Evolutionary conservation across 2,113 vertebrate species (phyloP), one percentile per base, ranked within the genome.

Genomic region (Enhydra lutris): DNA sequence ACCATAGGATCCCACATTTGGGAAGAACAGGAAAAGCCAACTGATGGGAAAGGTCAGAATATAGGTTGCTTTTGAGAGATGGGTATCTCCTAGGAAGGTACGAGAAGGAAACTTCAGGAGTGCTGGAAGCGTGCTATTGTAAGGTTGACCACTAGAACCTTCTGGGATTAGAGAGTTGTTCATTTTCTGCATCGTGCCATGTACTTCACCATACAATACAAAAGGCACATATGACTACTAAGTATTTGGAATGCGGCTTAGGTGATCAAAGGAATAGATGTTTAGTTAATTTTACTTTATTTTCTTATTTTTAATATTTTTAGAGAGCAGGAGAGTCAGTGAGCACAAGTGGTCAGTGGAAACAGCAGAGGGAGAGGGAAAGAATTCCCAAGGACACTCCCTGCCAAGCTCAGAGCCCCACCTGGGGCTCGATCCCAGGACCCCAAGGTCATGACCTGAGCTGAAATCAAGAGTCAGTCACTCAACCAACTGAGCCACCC

Each of bases 1-100:
- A 4, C 1, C 12, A 0, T 34, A 63, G 13, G 50, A 82, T 55
- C 5, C 31, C 13, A 13, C 17, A 42, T 6, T 18, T 4, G 12
- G 9, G 47, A 74, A 84, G 50, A 79, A 76, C 0, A 67, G 10
- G 42, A 36, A 67, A 65, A 81, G 45, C 3, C 7, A 47, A 29
- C 6, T 29, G 11, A 86, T 20, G 11, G n/a, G 34, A 20, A 69
- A 82, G 39, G 13, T n/a, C 34, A 59, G 45, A 63, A 20, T 9
- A 10, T 0, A 7, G 11, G 29, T 47, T 42, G 52, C 14, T 45
- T 42, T 2, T 45, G 7, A 55, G 34, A 39, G 11, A 57, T 50
- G 34, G 31, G 4, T 39, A 34, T 9, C 52, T 79, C n/a, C 67
- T 26, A 88, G 9, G 26, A 63, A 21, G 3, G 6, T 15, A 39